Base-by-base conservation (phyloP, 92 coral and sea anemone genomes). In the Porites divaricata region DNA sequence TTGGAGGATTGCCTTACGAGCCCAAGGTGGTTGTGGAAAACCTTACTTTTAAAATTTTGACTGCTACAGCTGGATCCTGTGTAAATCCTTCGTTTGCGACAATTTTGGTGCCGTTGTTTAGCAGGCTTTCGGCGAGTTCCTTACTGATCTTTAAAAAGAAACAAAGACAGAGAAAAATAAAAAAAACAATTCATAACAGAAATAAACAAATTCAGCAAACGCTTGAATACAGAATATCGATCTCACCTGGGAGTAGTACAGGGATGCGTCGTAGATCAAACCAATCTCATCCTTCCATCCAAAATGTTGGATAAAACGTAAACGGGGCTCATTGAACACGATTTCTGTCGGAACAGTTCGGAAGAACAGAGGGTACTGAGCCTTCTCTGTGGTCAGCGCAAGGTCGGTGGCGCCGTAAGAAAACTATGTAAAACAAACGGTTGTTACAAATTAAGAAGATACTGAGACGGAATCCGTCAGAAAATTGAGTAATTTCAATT, bases 261-360 rank as follows among this genome's bases (percentile, higher is more conserved):
- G 83, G 16, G 86, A 65, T 25, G 91, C 90, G 9, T 91, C 89
- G 62, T 93, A 93, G 10, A 97, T 75, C 63, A 97, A 80, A 1
- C 98, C 99, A 83, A 95, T 76, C 63, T 90, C 92, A 24, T 95
- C 97, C 16, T 79, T 88, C 99, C 99, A 97, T 19, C 79, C 77
- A 52, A 85, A 97, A 70, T 63, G 66, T 12, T 70, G 84, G 76
- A 97, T 77, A 17, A 97, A 88, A 16, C 77, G 91, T 25, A 92
- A 83, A 9, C 96, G 83, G 21, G 94, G 83, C 19, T 90, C 95
- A 79, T 93, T 93, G 70, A 92, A 95, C 14, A 90, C 80, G 63
- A 88, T 83, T 79, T 76, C 79, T 21, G 95, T 87, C 35, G 93
- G 86, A n/a, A 85, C 83, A 67, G 98, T 90, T 17, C 99, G 94